phyloP scores from a whole-genome alignment of 2,888 invertebrate species.

The Fabriciana adippe region DNA sequence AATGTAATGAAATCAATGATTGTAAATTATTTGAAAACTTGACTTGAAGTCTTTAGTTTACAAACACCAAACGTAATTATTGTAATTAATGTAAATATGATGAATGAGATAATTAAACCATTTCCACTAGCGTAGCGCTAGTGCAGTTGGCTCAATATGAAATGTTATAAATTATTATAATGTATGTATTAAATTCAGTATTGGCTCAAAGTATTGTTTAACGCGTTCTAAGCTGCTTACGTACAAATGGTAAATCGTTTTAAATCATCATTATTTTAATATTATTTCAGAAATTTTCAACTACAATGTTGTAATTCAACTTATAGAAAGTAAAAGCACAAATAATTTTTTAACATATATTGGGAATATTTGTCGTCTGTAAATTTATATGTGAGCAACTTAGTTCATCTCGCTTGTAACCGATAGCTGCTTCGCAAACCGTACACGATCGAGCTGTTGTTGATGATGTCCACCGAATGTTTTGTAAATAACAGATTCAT shows the following conservation, averaged over 20 bases:
- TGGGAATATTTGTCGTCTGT: not conserved
- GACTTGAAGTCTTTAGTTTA: conserved; percentile 17
- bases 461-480: conserved; percentile 76
- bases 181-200: conserved; percentile 60
- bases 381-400: conserved; percentile 40
- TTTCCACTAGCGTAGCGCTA: conserved; percentile 32
- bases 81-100: conserved; percentile 18
- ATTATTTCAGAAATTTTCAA: not conserved
- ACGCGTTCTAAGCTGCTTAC: conserved; percentile 40
- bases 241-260: conserved; percentile 19
- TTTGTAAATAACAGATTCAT: conserved; percentile 78
- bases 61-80: conserved; percentile 16
- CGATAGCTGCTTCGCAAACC: conserved; percentile 41
- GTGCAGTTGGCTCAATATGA: conserved; percentile 35
- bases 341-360: conserved; percentile 3
- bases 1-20: conserved; percentile 12
- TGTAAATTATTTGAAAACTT: conserved; percentile 10
- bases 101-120: conserved; percentile 10
- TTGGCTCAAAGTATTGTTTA: conserved; percentile 75
- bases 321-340: conserved; percentile 9
- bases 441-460: conserved; percentile 49
- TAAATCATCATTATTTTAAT: not conserved
- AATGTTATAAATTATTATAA: conserved; percentile 4
- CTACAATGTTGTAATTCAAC: not conserved
- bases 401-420: conserved; percentile 39